Evolutionary conservation across 2,113 vertebrate species (phyloP), one percentile per base, ranked within the genome.

Genomic region (Malaclemys terrapin): DNA sequence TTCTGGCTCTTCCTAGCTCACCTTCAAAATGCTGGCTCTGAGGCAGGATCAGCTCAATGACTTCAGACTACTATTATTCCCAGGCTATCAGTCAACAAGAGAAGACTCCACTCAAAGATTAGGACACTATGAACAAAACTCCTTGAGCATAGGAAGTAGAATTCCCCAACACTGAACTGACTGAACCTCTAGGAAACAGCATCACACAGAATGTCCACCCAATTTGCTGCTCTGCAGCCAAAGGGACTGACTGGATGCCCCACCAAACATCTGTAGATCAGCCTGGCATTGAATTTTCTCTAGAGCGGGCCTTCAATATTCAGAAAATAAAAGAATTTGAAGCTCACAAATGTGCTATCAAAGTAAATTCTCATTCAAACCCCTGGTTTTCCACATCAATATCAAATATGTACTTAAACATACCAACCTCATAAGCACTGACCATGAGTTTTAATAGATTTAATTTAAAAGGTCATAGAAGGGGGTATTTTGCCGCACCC

Each of bases 21-120:
- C 65, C 89, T 94, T 50, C 4, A 76, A 11, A 91, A 14, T 29
- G 84, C 47, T 0, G 2, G 25, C 72, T 72, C 6, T 19, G 11
- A n/a, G 2, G 75, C 12, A 45, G 42, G 14, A 76, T 27, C 10
- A 31, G 47, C 12, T 38, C 2, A 0, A 53, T 50, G 57, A 50
- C 47, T 47, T 80, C 50, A 84, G 8, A 38, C 12, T 13, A 47
- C 42, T 52, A 38, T 72, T 72, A 35, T 25, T 29, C 6, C 4
- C n/a, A 3, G 42, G 42, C 42, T 53, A 65, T 17, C 13, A 53
- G 35, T 49, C n/a, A 57, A 20, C 2, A 49, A 7, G 2, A 89
- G 76, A 86, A 27, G 38, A 25, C 24, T 85, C 52, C 10, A 56
- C 22, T 54, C 25, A 29, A 31, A 16, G 11, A 35, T 5, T 8